phyloP scores from a whole-genome alignment of 2,113 vertebrate genomes.

The Cyprinodon brontotheroides region DNA sequence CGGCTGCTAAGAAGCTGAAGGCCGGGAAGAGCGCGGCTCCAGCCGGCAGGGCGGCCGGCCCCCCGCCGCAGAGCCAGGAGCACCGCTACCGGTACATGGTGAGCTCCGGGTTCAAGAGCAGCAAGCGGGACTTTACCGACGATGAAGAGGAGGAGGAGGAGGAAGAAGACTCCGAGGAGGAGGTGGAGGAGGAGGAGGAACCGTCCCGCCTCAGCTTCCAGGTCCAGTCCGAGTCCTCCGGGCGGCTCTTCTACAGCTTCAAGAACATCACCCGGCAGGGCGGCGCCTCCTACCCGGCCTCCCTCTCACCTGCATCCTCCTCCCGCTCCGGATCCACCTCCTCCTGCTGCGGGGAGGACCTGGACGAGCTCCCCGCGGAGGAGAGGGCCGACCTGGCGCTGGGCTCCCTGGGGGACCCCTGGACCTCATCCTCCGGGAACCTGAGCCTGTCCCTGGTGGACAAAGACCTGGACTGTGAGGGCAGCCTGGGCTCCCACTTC shows the following conservation, averaged over 20 bases:
- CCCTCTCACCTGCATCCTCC: slow-evolving; percentile 82
- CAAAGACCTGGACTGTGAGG: slow-evolving; percentile 91
- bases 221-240: slow-evolving; percentile 80
- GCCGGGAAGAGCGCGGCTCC: slow-evolving; percentile 52
- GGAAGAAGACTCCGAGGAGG: slow-evolving; percentile 75
- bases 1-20: slow-evolving; percentile 84
- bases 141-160: slow-evolving; percentile 84
- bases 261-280: slow-evolving; percentile 92
- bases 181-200: slow-evolving; percentile 77
- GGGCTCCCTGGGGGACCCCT: slow-evolving; percentile 87
- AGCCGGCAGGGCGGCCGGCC: slow-evolving; percentile 42
- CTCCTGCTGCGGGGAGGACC: slow-evolving; percentile 81
- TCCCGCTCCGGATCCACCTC: slow-evolving; percentile 86
- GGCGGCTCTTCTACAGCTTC: slow-evolving; percentile 90
- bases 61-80: slow-evolving; percentile 56
- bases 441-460: slow-evolving; percentile 92
- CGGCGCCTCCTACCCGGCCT: slow-evolving; percentile 71
- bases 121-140: slow-evolving; percentile 86
- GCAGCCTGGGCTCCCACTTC: slow-evolving; percentile 92
- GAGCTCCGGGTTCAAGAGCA: slow-evolving; percentile 52
- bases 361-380: slow-evolving; percentile 86
- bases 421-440: slow-evolving; percentile 74
- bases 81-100: slow-evolving; percentile 82
- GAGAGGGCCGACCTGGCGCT: slow-evolving; percentile 83
- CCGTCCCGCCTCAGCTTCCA: slow-evolving; percentile 82